A percentile compares a stretch with the other conserved stretches of the same genome.
Evolutionary conservation across 1,140 invertebrate species (phyloP).

Genomic region (Cyclina sinensis): DNA sequence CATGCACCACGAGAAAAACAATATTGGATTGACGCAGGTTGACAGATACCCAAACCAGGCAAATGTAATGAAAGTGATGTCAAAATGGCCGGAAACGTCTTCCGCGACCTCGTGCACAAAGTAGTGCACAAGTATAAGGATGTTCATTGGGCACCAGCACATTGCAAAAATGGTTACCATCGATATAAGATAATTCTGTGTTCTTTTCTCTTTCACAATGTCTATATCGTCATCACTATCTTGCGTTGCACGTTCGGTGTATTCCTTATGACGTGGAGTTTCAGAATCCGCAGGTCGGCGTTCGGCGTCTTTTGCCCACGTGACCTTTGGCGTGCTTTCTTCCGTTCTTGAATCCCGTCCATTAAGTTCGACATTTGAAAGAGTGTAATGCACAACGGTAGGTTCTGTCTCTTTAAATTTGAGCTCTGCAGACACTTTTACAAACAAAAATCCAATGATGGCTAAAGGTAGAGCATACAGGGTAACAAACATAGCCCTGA

Average conservation of each 20-base stretch:
- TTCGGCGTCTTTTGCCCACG: conserved; percentile 51
- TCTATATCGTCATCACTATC: conserved; percentile 90
- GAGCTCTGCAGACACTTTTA: conserved; percentile 89
- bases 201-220: conserved; percentile 89
- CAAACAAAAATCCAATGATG: conserved; percentile 89
- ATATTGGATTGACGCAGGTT: conserved; percentile 89
- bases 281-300: conserved; percentile 32
- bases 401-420: conserved; percentile 88
- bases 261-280: conserved; percentile 54
- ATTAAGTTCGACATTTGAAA: conserved; percentile 40
- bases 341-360: conserved; percentile 39
- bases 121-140: conserved; percentile 90
- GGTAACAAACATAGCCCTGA: conserved; percentile 85
- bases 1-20: conserved; percentile 90
- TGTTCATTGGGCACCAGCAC: conserved; percentile 90
- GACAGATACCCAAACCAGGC: conserved; percentile 92
- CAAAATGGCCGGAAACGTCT: conserved; percentile 90
- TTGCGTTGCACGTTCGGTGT: conserved; percentile 71
- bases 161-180: conserved; percentile 90
- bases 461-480: conserved; percentile 90
- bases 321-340: conserved; percentile 44
- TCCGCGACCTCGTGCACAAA: conserved; percentile 91
- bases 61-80: conserved; percentile 90
- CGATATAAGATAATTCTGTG: conserved; percentile 90
- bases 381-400: conserved; percentile 84